phyloP scores from a whole-genome alignment of 2,797 vertebrate species.

The Schizopygopsis pylzovi region DNA sequence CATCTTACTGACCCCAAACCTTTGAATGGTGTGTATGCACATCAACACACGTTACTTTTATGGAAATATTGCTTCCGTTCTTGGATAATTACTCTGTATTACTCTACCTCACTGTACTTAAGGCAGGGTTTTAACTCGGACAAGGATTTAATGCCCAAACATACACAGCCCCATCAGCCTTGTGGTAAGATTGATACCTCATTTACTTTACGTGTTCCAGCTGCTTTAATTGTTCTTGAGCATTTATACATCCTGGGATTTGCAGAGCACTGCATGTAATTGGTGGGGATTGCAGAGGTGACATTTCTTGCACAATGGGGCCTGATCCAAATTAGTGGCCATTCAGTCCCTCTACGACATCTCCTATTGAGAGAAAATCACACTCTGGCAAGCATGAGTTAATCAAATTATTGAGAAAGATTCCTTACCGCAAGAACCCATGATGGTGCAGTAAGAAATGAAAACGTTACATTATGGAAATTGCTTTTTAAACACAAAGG shows the following conservation, averaged over 20 bases:
- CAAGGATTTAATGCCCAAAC: slow-evolving; percentile 1
- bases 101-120: neutral
- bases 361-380: slow-evolving; percentile 45
- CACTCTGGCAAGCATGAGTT: slow-evolving; percentile 48
- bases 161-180: slow-evolving; percentile 34
- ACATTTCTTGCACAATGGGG: slow-evolving; percentile 50
- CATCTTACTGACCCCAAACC: no score
- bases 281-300: slow-evolving; percentile 52
- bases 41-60: neutral
- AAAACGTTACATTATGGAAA: slow-evolving; percentile 26
- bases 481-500: slow-evolving; percentile 30
- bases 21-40: neutral
- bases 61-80: neutral
- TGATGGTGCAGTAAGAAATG: slow-evolving; percentile 8
- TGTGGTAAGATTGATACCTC: slow-evolving; percentile 62
- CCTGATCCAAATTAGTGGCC: slow-evolving; percentile 43
- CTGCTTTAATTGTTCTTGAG: slow-evolving; percentile 54
- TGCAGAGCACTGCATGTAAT: slow-evolving; percentile 64
- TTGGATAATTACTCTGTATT: neutral
- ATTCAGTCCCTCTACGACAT: slow-evolving; percentile 41
- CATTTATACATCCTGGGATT: slow-evolving; percentile 65
- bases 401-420: slow-evolving; percentile 45
- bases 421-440: slow-evolving; percentile 34
- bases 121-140: neutral
- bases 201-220: slow-evolving; percentile 57